Evolutionary conservation across 1,140 invertebrate species (phyloP).

Genomic region (Listronotus bonariensis): DNA sequence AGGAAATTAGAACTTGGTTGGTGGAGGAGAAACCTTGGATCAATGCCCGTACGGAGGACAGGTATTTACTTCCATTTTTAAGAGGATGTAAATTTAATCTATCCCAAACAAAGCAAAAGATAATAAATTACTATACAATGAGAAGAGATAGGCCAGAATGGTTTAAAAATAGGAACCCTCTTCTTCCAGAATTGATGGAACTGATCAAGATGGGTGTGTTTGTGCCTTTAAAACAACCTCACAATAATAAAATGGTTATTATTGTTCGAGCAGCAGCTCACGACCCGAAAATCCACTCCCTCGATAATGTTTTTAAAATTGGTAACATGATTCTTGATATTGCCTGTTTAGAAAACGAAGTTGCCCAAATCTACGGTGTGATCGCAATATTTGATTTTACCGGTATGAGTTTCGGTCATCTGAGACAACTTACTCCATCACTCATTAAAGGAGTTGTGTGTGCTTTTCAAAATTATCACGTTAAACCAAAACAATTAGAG

Average conservation of each 20-base stretch:
- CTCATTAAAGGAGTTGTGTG: constrained; percentile 64
- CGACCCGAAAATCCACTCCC: constrained; percentile 61
- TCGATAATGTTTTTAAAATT: constrained; percentile 65
- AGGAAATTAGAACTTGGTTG: constrained; percentile 43
- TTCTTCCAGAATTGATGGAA: constrained; percentile 62
- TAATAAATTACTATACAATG: constrained; percentile 64
- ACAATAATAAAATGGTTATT: constrained; percentile 60
- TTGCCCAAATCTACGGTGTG: constrained; percentile 63
- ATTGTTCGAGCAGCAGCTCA: constrained; percentile 63
- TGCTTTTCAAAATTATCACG: constrained; percentile 73
- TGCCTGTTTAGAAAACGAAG: constrained; percentile 57
- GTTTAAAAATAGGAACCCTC: constrained; percentile 65
- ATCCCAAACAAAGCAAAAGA: constrained; percentile 62
- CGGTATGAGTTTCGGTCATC: constrained; percentile 63
- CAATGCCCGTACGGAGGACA: constrained; percentile 55
- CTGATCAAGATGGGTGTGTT: constrained; percentile 64
- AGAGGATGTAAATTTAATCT: constrained; percentile 66
- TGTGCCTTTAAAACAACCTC: constrained; percentile 59
- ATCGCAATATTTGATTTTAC: constrained; percentile 66
- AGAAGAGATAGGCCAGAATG: constrained; percentile 61
- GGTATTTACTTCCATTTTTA: constrained; percentile 65
- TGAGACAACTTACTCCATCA: constrained; percentile 62
- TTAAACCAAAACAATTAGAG: constrained; percentile 69
- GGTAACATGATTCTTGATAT: constrained; percentile 65
- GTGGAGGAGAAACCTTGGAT: constrained; percentile 35